phyloP scores from a whole-genome alignment of 2,797 vertebrate genomes.

The Myotis findleyi region DNA sequence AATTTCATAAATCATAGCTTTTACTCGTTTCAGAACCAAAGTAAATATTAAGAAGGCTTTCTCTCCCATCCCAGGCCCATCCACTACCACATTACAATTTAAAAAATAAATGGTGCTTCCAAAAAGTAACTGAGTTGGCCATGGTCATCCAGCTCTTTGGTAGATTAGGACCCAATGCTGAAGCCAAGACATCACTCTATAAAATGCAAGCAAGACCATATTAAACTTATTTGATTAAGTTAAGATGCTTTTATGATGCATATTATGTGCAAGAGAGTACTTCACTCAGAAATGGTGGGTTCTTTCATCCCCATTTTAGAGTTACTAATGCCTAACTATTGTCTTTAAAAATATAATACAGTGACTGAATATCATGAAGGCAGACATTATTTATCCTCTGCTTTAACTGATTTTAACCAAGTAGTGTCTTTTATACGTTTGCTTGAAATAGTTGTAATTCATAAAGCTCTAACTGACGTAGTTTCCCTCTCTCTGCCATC shows the following conservation, averaged over 20 bases:
- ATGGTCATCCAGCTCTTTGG: background rate
- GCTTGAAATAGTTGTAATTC: background rate
- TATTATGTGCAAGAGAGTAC: background rate
- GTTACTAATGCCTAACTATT: background rate
- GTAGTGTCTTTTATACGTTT: background rate
- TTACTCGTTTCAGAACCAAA: background rate
- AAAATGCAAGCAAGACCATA: background rate
- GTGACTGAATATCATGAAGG: background rate
- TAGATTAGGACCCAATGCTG: background rate
- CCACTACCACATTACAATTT: background rate
- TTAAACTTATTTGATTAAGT: conserved; percentile 16
- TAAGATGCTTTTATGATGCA: background rate
- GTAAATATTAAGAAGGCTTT: background rate
- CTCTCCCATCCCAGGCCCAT: background rate
- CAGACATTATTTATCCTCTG: background rate
- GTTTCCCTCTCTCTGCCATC: background rate
- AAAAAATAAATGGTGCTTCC: background rate
- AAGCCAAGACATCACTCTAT: background rate
- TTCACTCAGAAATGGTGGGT: background rate
- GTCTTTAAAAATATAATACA: background rate
- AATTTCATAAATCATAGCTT: background rate
- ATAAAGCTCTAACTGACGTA: background rate
- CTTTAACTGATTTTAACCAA: background rate
- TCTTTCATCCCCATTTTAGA: background rate
- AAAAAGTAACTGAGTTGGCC: conserved; percentile 8